phyloP scores from a whole-genome alignment of 2,888 invertebrate genomes.

The Tachina grossa region DNA sequence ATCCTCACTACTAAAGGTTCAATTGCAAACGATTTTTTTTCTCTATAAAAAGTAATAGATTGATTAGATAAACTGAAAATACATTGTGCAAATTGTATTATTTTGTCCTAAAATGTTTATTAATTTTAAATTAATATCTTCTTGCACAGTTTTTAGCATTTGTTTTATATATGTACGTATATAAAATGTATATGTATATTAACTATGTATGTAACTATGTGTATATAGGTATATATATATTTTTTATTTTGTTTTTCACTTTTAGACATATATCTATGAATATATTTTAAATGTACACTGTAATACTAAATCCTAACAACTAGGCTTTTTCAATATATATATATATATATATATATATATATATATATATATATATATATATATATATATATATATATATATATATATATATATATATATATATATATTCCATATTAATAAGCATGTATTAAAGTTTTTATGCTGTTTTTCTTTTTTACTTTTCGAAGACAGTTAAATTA shows the following conservation, averaged over 20 bases:
- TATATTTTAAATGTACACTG: constrained; percentile 1
- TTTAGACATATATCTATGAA: constrained; percentile 59
- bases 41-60: not conserved
- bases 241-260: constrained; percentile 46
- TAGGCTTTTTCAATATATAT: too few species aligned
- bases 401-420: constrained; percentile 36
- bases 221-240: constrained; percentile 29
- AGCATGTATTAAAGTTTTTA: constrained; percentile 41
- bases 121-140: constrained; percentile 64
- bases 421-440: constrained; percentile 40
- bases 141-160: constrained; percentile 50
- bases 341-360: not conserved
- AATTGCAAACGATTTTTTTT: too few species aligned
- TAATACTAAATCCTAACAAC: too few species aligned
- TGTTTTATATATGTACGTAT: constrained; percentile 35
- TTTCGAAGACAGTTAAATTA: constrained; percentile 42
- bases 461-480: constrained; percentile 26
- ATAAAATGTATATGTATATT: constrained; percentile 3
- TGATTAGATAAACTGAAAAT: constrained; percentile 33
- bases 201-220: not conserved
- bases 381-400: constrained; percentile 34
- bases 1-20: too few species aligned
- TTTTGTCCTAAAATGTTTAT: constrained; percentile 62
- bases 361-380: constrained; percentile 25
- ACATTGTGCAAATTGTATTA: constrained; percentile 54